A percentile compares a stretch with the other conserved stretches of the same genome.
Evolutionary conservation across 1,140 invertebrate species (phyloP).

Genomic region (Drosophila bocki): DNA sequence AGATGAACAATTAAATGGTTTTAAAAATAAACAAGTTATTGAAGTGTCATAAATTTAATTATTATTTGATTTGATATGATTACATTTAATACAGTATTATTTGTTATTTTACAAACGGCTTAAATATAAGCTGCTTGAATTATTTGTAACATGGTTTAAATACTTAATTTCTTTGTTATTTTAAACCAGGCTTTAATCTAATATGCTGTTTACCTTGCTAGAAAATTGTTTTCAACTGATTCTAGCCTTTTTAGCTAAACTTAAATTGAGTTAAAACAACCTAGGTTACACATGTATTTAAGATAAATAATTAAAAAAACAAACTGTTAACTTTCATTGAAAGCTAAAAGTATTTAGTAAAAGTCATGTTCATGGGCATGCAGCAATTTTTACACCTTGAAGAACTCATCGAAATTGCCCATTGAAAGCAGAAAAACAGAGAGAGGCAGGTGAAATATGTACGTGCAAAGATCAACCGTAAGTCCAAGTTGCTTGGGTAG

Average conservation of each 20-base stretch:
- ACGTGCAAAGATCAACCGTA: constrained; percentile 29
- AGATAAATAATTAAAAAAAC: neutral
- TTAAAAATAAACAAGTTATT: neutral
- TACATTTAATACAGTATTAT: neutral
- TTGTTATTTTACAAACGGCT: neutral
- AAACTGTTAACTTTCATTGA: neutral
- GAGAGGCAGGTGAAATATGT: constrained; percentile 6
- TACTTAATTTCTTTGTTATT: neutral
- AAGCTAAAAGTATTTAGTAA: constrained; percentile 6
- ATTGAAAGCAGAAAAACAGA: constrained; percentile 33
- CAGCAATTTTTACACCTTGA: constrained; percentile 31
- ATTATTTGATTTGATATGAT: neutral
- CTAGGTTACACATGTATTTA: neutral
- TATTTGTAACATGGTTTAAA: neutral
- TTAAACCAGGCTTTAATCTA: neutral
- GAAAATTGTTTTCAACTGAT: neutral
- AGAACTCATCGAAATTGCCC: constrained; percentile 18
- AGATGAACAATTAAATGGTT: neutral
- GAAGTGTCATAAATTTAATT: neutral
- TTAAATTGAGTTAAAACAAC: neutral
- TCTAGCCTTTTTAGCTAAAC: neutral
- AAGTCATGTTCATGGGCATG: constrained; percentile 58
- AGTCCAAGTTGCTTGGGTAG: constrained; percentile 20
- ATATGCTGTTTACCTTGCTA: neutral
- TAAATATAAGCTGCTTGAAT: no score